Base-by-base conservation (phyloP, 2,113 vertebrate genomes). In the Sinocyclocheilus rhinocerous region DNA sequence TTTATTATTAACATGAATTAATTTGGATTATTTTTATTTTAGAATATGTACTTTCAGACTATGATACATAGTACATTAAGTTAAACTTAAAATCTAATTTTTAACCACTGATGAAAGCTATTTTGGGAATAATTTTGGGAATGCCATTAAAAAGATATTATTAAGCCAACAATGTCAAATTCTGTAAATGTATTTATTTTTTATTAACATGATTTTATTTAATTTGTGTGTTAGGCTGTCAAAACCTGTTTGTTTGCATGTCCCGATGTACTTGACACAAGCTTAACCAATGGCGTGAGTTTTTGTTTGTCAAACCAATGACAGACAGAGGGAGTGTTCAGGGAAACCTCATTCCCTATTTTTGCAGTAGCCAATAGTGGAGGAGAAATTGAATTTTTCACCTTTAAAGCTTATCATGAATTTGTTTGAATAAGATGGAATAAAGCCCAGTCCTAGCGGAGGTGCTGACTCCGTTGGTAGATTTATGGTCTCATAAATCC, bases 401-500 rank as follows among this genome's bases (percentile, higher is more conserved):
- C 20, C 11, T 61, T 42, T 77, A 12, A 78, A 36, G 52, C 50
- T 78, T 36, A 6, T 59, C 22, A 18, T 67, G 59, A 48, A 65
- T 67, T 50, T 6, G n/a, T 7, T 26, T 24, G 22, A 76, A 50
- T 50, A 26, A 16, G 10, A 18, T 81, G 61, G 61, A 81, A 50
- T 5, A 67, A 67, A 67, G n/a, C 24, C 22, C 39, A 50, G 39
- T 81, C n/a, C 8, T 26, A 26, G 26, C 10, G 0, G 0, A 69
- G 39, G 42, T 82, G 80, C 42, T 82, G 63, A 67, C 15, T 45
- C 16, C 7, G 0, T 57, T 7, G 36, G 22, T 63, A 42, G 57
- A 80, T 50, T 65, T 67, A 81, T 18, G 33, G 12, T 81, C 36
- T 61, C 36, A 12, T 69, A 81, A 81, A 50, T 48, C 42, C 4